These are phyloP conservation scores for Notodonta dromedarius DNA, from an alignment of 2,888 invertebrate species.

Conservation along the genomic window DNA sequence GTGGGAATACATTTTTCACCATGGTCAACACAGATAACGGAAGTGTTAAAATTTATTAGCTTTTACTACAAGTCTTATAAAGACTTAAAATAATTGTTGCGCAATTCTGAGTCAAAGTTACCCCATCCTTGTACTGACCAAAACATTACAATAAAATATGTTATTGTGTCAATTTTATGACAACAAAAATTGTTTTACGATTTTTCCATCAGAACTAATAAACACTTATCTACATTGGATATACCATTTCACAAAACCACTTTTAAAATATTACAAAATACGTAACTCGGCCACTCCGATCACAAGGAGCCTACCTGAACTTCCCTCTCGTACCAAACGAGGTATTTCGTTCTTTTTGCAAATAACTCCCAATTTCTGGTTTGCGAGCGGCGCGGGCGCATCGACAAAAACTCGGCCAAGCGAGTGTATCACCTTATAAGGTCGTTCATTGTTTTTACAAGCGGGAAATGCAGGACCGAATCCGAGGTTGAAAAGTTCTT, in stretches of 20 bases:
- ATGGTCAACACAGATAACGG: constrained; percentile 36
- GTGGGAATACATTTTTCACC: constrained; percentile 39
- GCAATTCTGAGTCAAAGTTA: no score
- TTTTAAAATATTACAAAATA: no score
- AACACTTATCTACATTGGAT: no score
- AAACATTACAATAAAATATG: no score
- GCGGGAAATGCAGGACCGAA: constrained; percentile 36
- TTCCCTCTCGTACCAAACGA: background rate
- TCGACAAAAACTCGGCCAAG: constrained; percentile 51
- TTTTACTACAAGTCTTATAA: background rate
- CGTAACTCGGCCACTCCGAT: background rate
- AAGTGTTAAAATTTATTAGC: background rate
- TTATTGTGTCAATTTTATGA: no score
- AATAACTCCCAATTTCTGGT: constrained; percentile 52
- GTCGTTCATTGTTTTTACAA: constrained; percentile 68
- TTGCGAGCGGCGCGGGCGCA: constrained; percentile 39
- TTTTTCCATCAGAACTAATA: no score
- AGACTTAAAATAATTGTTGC: no score
- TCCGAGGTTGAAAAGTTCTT: constrained; percentile 1
- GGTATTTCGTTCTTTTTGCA: constrained; percentile 42
- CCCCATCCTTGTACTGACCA: no score
- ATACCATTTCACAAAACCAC: no score
- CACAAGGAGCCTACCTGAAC: background rate
- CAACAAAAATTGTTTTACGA: no score
- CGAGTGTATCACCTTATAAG: constrained; percentile 60